Conservation (phyloP, 1,140 invertebrate genomes). For the Pygmarrhopalites habei region DNA sequence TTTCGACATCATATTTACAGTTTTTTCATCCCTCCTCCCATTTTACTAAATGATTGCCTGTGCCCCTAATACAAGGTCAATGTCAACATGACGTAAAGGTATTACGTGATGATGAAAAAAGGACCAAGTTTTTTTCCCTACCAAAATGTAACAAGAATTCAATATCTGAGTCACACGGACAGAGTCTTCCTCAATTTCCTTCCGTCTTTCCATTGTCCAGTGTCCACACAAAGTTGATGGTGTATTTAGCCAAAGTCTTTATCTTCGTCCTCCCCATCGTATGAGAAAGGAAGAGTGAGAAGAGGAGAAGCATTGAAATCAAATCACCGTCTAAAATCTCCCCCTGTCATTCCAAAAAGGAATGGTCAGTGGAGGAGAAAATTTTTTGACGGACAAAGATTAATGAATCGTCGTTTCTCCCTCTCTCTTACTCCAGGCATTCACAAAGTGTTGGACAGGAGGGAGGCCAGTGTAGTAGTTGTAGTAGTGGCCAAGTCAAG, state of each 20-base stretch:
- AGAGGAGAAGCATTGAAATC: not conserved
- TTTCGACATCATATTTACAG: too few relatives aligned
- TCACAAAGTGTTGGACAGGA: too few relatives aligned
- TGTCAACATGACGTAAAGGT: too few relatives aligned
- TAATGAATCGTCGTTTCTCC: slow-evolving; percentile 2
- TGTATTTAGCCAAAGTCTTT: not conserved
- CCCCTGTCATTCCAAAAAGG: not conserved
- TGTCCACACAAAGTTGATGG: not conserved
- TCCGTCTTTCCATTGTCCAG: not conserved
- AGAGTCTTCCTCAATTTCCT: not conserved
- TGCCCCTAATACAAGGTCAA: too few relatives aligned
- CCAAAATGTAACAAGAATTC: not conserved
- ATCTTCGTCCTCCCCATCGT: not conserved
- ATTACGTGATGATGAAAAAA: too few relatives aligned
- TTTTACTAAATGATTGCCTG: too few relatives aligned
- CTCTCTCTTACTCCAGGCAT: too few relatives aligned
- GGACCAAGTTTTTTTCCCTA: not conserved
- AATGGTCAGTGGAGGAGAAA: slow-evolving; percentile 19
- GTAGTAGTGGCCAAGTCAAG: too few relatives aligned
- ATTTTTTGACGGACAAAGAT: slow-evolving; percentile 19
- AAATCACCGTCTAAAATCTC: not conserved
- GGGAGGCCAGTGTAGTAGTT: too few relatives aligned
- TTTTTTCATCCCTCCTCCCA: too few relatives aligned
- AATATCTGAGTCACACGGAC: not conserved
- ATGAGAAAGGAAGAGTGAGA: not conserved